Conservation (phyloP, 2,888 invertebrate genomes). For the Rugalucina vietnamica region DNA sequence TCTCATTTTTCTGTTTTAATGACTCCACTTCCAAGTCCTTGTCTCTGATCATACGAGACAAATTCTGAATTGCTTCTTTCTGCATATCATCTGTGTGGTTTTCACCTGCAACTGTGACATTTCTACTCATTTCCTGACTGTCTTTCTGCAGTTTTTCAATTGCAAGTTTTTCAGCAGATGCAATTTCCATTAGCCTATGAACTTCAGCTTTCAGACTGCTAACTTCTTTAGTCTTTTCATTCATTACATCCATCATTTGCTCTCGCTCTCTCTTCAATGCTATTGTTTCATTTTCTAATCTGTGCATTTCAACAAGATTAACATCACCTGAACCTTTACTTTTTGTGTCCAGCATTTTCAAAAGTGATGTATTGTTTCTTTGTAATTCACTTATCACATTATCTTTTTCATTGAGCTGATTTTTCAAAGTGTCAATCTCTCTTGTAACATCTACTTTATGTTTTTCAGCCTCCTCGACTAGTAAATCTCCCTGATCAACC, state of each 20-base stretch:
- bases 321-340: constrained; percentile 70
- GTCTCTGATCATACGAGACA: constrained; percentile 83
- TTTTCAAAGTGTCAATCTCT: constrained; percentile 72
- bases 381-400: constrained; percentile 78
- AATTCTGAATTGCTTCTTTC: constrained; percentile 83
- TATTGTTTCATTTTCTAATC: constrained; percentile 78
- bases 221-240: constrained; percentile 83
- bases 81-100: constrained; percentile 82
- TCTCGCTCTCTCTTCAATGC: constrained; percentile 80
- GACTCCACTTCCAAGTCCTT: constrained; percentile 84
- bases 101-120: constrained; percentile 79
- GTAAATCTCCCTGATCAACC: not conserved
- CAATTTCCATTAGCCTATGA: constrained; percentile 82
- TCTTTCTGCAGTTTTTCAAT: constrained; percentile 82
- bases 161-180: constrained; percentile 82
- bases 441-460: constrained; percentile 52
- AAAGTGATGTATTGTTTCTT: constrained; percentile 77
- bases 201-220: constrained; percentile 83
- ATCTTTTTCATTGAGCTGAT: constrained; percentile 77
- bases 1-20: constrained; percentile 83
- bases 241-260: constrained; percentile 83
- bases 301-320: constrained; percentile 74
- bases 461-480: constrained; percentile 13
- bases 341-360: constrained; percentile 79
- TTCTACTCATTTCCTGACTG: constrained; percentile 74